Conservation (phyloP, 2,888 invertebrate species). For the Melikaiella ostensackeni region DNA sequence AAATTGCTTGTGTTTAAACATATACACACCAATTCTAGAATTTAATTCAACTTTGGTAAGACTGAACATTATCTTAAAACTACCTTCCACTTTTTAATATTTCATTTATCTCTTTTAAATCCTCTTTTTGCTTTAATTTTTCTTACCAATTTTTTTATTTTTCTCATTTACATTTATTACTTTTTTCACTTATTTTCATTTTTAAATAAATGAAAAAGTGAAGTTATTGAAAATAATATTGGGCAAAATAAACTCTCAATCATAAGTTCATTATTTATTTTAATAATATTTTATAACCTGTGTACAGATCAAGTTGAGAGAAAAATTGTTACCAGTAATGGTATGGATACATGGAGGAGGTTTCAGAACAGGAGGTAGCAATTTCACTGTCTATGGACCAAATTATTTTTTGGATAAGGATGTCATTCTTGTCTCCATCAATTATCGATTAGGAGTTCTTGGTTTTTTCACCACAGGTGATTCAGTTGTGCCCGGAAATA, state of each 20-base stretch:
- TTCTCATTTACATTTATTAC: no score
- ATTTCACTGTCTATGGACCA: constrained; percentile 84
- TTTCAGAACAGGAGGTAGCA: constrained; percentile 86
- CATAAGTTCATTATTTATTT: no score
- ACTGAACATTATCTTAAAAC: background rate
- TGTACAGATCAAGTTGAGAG: constrained; percentile 74
- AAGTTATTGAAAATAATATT: no score
- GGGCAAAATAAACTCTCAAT: no score
- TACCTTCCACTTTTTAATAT: no score
- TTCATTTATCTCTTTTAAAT: no score
- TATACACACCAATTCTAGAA: constrained; percentile 77
- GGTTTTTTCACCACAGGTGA: constrained; percentile 85
- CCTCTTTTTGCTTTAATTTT: no score
- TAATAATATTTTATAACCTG: no score
- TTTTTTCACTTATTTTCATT: no score
- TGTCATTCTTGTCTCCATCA: constrained; percentile 83
- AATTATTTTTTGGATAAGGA: constrained; percentile 85
- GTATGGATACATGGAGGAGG: constrained; percentile 87
- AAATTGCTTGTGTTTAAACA: constrained; percentile 91
- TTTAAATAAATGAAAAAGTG: no score
- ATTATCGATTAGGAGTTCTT: constrained; percentile 83
- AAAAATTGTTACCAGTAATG: constrained; percentile 82
- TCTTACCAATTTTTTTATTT: no score
- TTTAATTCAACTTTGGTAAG: background rate
- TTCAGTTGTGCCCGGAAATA: constrained; percentile 82